Conservation (phyloP, 2,797 vertebrate species). For the Pseudotriccus pelzelni region DNA sequence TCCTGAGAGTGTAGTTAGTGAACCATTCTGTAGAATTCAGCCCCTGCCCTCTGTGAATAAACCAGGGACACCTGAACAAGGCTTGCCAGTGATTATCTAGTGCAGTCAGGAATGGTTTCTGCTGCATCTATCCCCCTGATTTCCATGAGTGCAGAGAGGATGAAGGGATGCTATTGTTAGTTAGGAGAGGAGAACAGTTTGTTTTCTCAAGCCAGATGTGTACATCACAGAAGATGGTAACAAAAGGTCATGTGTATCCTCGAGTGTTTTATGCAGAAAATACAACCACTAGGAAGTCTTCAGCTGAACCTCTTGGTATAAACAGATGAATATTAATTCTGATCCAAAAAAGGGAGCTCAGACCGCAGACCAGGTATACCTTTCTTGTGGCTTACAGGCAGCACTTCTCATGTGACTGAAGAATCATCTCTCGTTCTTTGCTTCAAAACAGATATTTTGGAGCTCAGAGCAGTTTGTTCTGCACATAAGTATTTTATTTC, state of each 20-base stretch:
- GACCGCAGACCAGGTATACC: neutral
- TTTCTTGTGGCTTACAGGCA: neutral
- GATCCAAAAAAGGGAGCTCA: neutral
- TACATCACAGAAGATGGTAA: neutral
- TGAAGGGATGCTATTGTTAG: neutral
- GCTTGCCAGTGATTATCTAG: neutral
- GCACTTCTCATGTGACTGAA: neutral
- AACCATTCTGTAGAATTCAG: neutral
- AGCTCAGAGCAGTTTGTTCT: neutral
- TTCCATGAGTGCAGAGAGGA: neutral
- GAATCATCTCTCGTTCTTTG: neutral
- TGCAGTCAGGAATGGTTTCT: neutral
- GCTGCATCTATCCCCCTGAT: neutral
- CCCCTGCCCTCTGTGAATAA: neutral
- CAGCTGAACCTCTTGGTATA: neutral
- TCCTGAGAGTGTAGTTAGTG: fast-evolving
- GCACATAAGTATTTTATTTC: neutral
- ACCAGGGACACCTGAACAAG: neutral
- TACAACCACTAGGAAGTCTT: neutral
- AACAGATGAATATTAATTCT: neutral
- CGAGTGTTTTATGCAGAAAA: neutral
- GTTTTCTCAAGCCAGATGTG: neutral
- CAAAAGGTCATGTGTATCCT: neutral
- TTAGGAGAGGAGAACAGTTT: neutral
- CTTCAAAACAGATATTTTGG: neutral